These are phyloP conservation scores for Phania funesta DNA, from an alignment of 2,888 invertebrate genomes.

Conservation along the genomic window DNA sequence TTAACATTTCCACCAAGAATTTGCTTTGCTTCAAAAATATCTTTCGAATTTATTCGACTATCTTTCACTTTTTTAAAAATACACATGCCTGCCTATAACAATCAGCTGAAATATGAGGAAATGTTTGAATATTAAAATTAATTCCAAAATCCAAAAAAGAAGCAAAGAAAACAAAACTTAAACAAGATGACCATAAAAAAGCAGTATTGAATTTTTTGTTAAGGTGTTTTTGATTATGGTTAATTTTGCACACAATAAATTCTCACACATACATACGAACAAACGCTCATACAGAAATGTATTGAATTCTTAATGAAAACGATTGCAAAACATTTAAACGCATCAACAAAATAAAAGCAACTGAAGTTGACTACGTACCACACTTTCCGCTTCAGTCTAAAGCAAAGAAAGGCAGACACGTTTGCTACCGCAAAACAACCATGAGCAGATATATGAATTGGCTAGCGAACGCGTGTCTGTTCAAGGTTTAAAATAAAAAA, in stretches of 20 bases:
- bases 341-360: slow-evolving; percentile 31
- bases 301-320: slow-evolving; percentile 65
- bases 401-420: background rate
- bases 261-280: background rate
- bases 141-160: slow-evolving; percentile 30
- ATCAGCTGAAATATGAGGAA: slow-evolving; percentile 54
- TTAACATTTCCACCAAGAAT: too few relatives aligned
- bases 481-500: background rate
- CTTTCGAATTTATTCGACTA: too few relatives aligned
- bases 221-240: slow-evolving; percentile 61
- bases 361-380: slow-evolving; percentile 18
- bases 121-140: slow-evolving; percentile 61
- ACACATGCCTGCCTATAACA: slow-evolving; percentile 11
- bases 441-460: background rate
- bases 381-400: slow-evolving; percentile 36
- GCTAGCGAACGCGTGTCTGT: background rate
- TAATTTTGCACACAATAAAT: slow-evolving; percentile 41
- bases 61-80: too few relatives aligned
- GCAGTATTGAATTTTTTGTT: slow-evolving; percentile 33
- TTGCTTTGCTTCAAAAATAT: too few relatives aligned
- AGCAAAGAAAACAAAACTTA: background rate
- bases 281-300: slow-evolving; percentile 22
- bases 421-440: background rate
- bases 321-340: slow-evolving; percentile 61
- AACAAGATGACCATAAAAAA: slow-evolving; percentile 53